These are phyloP conservation scores for Trilocha varians DNA, from an alignment of 2,888 invertebrate genomes.

Conservation along the genomic window DNA sequence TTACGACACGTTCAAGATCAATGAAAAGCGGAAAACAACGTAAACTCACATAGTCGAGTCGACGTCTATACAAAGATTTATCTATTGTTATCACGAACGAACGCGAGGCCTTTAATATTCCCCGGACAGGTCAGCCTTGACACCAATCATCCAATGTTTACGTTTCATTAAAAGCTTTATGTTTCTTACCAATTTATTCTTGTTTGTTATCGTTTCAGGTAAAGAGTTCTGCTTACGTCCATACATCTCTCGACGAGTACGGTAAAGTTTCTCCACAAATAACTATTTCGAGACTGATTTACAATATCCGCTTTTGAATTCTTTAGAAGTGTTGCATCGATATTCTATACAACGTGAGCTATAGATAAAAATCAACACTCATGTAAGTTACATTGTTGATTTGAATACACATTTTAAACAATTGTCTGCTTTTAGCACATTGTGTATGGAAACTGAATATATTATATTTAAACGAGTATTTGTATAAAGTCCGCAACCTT, in stretches of 20 bases:
- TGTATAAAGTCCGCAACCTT: background rate
- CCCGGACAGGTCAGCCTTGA: conserved; percentile 19
- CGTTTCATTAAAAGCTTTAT: conserved; percentile 11
- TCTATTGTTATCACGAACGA: conserved; percentile 20
- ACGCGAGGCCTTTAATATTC: conserved; percentile 22
- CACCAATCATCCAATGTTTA: conserved; percentile 22
- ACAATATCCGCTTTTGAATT: background rate
- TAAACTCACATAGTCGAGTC: conserved; percentile 6
- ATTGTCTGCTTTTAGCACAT: background rate
- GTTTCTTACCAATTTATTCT: conserved; percentile 7
- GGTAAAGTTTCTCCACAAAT: conserved; percentile 2
- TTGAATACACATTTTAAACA: background rate
- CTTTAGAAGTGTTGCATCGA: background rate
- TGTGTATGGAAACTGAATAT: background rate
- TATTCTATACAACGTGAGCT: too few relatives aligned
- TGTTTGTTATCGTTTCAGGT: conserved; percentile 32
- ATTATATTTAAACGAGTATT: background rate
- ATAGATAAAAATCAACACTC: too few relatives aligned
- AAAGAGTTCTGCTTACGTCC: conserved; percentile 12
- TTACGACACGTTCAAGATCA: conserved; percentile 5
- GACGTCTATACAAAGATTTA: conserved; percentile 16
- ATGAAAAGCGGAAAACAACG: conserved; percentile 6
- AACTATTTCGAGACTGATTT: background rate
- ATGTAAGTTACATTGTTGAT: too few relatives aligned
- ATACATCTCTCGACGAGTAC: conserved; percentile 3